These are phyloP conservation scores for Amblyjoppa fuscipennis DNA, from an alignment of 2,888 invertebrate genomes.

Conservation along the genomic window DNA sequence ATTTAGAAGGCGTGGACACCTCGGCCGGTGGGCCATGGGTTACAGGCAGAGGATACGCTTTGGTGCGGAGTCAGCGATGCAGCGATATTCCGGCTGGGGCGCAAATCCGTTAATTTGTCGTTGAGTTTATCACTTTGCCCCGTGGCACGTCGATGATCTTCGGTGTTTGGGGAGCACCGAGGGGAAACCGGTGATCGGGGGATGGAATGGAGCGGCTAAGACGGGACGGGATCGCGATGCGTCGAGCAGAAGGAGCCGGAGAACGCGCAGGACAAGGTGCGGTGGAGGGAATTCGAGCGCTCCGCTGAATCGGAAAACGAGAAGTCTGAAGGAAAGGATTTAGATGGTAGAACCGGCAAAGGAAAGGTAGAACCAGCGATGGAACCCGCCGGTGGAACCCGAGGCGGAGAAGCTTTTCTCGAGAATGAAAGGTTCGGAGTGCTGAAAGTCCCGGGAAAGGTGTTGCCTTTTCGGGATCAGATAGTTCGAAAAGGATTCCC, in stretches of 20 bases:
- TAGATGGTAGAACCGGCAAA: constrained; percentile 45
- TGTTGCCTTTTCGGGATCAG: constrained; percentile 65
- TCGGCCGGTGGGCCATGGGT: constrained; percentile 2
- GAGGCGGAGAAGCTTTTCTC: constrained; percentile 53
- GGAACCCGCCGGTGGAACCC: constrained; percentile 34
- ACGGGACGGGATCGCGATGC: constrained; percentile 5
- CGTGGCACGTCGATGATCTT: constrained; percentile 9
- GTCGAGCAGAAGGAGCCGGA: constrained; percentile 11
- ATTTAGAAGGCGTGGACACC: constrained; percentile 46
- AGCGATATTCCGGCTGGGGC: constrained; percentile 5
- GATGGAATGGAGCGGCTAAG: neutral
- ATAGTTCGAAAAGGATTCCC: constrained; percentile 66
- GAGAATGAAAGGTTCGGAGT: constrained; percentile 60
- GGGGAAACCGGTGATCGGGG: neutral
- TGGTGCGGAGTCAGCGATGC: constrained; percentile 32
- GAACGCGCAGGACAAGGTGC: neutral
- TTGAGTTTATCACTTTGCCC: constrained; percentile 24
- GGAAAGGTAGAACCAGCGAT: constrained; percentile 41
- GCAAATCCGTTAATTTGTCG: constrained; percentile 55
- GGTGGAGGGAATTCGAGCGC: constrained; percentile 11
- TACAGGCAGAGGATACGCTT: constrained; percentile 32
- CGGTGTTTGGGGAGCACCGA: neutral
- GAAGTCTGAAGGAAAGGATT: constrained; percentile 38
- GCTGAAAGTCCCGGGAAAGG: constrained; percentile 64
- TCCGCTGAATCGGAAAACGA: constrained; percentile 2